Base-by-base conservation (phyloP, 1,140 invertebrate species). In the Heliconius eleuchia region DNA sequence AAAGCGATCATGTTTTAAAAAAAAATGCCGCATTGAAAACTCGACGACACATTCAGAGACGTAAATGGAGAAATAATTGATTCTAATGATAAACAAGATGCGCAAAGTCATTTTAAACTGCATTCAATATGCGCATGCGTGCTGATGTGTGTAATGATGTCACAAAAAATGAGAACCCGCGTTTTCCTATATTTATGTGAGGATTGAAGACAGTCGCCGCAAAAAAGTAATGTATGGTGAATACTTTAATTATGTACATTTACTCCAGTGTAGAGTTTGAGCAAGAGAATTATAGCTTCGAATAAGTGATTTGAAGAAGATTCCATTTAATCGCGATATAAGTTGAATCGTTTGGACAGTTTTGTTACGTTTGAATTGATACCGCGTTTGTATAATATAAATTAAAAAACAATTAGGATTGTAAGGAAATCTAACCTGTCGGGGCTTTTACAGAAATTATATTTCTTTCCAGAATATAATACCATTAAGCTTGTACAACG, bases 61-160 rank as follows among this genome's bases (percentile, higher is more conserved):
- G 91, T 92, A 92, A 91, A 93, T 93, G 88, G 85, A 82, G 84
- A 92, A 92, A 92, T 92, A 93, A 93, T 92, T 92, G 91, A 89
- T 91, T 92, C 87, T 90, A 91, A 91, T 92, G 91, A 92, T 88
- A 85, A 90, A 86, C 85, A 79, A 79, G 84, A 86, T 80, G 84
- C 84, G 84, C 85, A 86, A 90, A 87, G 88, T 92, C 86, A 89
- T 91, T 92, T 91, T 85, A 86, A 86, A 88, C 81, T 88, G 87
- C 87, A 88, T 85, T 85, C 84, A 86, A 84, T 85, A 84, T 86
- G 82, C 83, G 83, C 85, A 85, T 86, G 86, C 78, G 82, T 87
- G 83, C 82, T 86, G 80, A 91, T 87, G 88, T 88, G 88, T 85
- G 82, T 88, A 86, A 87, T 88, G 85, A 89, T 85, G 83, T 66